Evolutionary conservation across 2,888 invertebrate genomes (phyloP), one percentile per base, ranked within the genome.

Genomic region (Entomobrya multifasciata): DNA sequence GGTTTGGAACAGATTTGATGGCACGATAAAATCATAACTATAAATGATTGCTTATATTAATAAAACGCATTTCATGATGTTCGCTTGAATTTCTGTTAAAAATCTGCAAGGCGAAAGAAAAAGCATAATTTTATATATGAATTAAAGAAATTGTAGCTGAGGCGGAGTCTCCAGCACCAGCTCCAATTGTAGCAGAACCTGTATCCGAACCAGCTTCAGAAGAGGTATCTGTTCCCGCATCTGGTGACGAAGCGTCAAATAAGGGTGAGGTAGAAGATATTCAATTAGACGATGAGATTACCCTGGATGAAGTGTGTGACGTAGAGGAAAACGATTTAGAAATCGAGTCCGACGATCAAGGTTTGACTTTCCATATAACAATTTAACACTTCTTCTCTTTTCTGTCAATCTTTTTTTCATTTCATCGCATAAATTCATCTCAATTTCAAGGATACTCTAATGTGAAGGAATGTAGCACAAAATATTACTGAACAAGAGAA

Each of bases 301-400:
- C 86, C 77, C 82, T 86, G 86, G 88, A 88, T 80, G 88, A 88
- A 86, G 88, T 88, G 88, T 88, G 88, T 88, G 88, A 88, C 72
- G 86, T 88, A 78, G 88, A 88, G 79, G 88, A 88, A 82, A 88
- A 83, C 88, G 88, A 88, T 88, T 86, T 88, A 88, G 86, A 88
- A 88, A 88, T 88, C 88, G 88, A 78, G 82, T 67, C 83, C 83
- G 82, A 77, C 77, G 84, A 80, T 79, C 74, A 67, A 88, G 88
- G 88, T 88, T n/a, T 85, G 88, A 88, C 81, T 88, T 78, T 60
- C 76, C 70, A 83, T 62, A 20, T 83, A 82, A 80, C 60, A 60
- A 82, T 60, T 67, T 80, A 80, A 80, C 80, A 67, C 76, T 70
- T 67, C 77, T 60, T 76, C 44, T 72, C 78, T 30, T 72, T 55